Base-by-base conservation (phyloP, 1,140 invertebrate genomes). In the Drosophila jambulina region DNA sequence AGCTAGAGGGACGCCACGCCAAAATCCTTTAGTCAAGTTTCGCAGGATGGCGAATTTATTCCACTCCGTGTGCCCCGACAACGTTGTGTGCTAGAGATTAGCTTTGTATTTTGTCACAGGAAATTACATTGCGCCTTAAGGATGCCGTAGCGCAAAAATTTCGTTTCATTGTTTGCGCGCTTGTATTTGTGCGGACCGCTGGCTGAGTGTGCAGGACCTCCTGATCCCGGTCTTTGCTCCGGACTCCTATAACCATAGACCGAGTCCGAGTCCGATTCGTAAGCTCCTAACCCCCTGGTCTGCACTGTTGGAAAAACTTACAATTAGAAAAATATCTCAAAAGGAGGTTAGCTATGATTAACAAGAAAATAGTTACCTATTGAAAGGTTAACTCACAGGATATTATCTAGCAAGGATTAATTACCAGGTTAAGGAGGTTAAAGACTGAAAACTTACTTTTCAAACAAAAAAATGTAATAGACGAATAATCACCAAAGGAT, bases 61-160 rank as follows among this genome's bases (percentile, higher is more conserved):
- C 72, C 63, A 60, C 72, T 65, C 34, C 27, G 45, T 56, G 51
- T 64, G 40, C 48, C 58, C 38, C 42, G 51, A 69, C 67, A 80
- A 53, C 68, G 54, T 49, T 75, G 58, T 77, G 67, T 80, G 74
- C 76, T 78, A 62, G 60, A 83, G 81, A 90, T 90, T 90, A 90
- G 85, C 85, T 90, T 90, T 90, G 85, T 90, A 90, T 90, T 90
- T 90, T 90, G 85, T 90, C 85, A 90, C 85, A 90, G 85, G 85
- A 90, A 90, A 90, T 90, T 90, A 90, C 85, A 90, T 90, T 90
- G 88, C 81, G 85, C 85, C 85, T 90, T 90, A 79, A 90, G 81
- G 75, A 88, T 80, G 74, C 65, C 78, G 58, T 71, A 51, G 77
- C 62, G 69, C 77, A 88, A 88, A 88, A 88, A 85, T 85, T 90